phyloP scores from a whole-genome alignment of 2,113 vertebrate species.

The Colinus virginianus region DNA sequence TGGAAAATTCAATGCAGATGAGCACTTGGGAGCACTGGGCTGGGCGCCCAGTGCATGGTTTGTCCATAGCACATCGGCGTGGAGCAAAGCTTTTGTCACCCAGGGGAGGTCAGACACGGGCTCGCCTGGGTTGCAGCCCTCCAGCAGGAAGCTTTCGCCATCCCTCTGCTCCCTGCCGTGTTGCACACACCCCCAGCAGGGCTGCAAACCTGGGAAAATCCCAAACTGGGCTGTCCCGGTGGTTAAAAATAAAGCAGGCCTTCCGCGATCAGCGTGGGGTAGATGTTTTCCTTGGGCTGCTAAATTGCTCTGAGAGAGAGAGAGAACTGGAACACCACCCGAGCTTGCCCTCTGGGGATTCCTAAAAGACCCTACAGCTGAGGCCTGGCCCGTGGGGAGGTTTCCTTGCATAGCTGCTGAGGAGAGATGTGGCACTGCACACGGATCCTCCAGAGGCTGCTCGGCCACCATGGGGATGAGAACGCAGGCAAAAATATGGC shows the following conservation, averaged over 20 bases:
- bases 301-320: not conserved
- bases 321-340: not conserved
- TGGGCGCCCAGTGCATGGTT: not conserved
- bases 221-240: not conserved
- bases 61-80: not conserved
- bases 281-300: slow-evolving; percentile 37
- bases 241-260: not conserved
- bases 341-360: not conserved
- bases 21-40: not conserved
- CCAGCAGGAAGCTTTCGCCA: not conserved
- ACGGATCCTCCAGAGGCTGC: slow-evolving; percentile 60
- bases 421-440: slow-evolving; percentile 44
- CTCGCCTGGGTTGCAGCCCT: not conserved
- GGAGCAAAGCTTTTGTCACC: not conserved
- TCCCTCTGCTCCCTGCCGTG: rapidly evolving
- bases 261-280: not conserved
- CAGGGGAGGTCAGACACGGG: not conserved
- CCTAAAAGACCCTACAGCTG: rapidly evolving
- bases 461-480: not conserved
- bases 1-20: slow-evolving; percentile 63
- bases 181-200: not conserved
- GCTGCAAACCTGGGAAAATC: not conserved
- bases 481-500: not conserved
- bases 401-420: not conserved
- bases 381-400: not conserved